phyloP scores from a whole-genome alignment of 2,113 vertebrate genomes.

The Serilophus lunatus region DNA sequence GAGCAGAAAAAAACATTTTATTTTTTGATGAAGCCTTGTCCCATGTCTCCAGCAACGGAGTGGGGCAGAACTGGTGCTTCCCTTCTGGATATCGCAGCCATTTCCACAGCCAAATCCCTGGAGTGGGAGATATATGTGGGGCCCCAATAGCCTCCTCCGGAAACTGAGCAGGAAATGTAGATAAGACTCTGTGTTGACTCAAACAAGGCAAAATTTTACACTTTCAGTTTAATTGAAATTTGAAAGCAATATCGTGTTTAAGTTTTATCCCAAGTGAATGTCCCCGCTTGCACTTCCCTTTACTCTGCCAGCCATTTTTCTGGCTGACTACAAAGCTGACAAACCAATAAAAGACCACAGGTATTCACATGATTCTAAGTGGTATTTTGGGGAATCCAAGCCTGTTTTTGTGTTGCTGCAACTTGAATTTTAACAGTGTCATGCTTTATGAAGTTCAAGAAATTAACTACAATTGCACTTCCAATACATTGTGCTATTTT shows the following conservation, averaged over 20 bases:
- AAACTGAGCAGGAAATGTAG: not conserved
- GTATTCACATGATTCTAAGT: not conserved
- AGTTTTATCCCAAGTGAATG: not conserved
- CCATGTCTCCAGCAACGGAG: not conserved
- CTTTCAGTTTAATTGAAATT: not conserved
- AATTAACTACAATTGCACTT: not conserved
- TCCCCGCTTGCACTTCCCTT: slow-evolving; percentile 12
- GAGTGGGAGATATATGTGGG: fast-evolving
- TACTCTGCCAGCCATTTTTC: not conserved
- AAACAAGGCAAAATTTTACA: not conserved
- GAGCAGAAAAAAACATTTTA: not conserved
- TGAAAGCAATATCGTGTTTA: not conserved
- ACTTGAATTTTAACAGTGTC: not conserved
- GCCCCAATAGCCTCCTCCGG: not conserved
- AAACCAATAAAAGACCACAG: slow-evolving; percentile 43
- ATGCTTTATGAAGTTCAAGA: not conserved
- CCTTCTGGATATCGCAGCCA: not conserved
- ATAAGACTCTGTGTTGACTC: not conserved
- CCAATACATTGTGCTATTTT: not conserved
- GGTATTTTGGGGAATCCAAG: not conserved
- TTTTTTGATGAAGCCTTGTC: not conserved
- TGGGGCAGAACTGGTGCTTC: not conserved
- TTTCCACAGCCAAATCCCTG: not conserved
- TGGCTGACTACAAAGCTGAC: not conserved
- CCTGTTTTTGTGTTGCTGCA: not conserved